A percentile compares a stretch with the other conserved stretches of the same genome.
phyloP scores from a whole-genome alignment of 2,113 vertebrate genomes.

The Elephas maximus region DNA sequence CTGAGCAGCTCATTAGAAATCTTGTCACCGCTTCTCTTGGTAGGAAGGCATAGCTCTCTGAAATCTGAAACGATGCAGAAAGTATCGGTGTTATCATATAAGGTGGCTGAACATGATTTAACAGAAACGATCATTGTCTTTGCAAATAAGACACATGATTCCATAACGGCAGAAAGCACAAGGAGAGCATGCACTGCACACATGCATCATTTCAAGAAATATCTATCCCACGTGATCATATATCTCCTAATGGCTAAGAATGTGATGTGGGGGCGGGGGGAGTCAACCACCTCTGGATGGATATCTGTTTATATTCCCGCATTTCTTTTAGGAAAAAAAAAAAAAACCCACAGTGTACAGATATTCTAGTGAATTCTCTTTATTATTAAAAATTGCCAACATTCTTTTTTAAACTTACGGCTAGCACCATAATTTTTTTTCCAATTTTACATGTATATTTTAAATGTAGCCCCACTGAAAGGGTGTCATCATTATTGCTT shows the following conservation, averaged over 20 bases:
- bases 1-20: slow-evolving; percentile 95
- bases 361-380: slow-evolving; percentile 39
- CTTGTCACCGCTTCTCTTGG: slow-evolving; percentile 94
- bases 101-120: slow-evolving; percentile 83
- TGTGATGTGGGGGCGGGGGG: not conserved
- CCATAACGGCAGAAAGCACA: slow-evolving; percentile 86
- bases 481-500: slow-evolving; percentile 51
- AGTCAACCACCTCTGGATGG: slow-evolving; percentile 61
- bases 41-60: slow-evolving; percentile 94
- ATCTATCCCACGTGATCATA: slow-evolving; percentile 79
- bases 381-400: not conserved
- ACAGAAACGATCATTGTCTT: slow-evolving; percentile 83
- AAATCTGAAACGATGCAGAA: slow-evolving; percentile 92
- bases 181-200: slow-evolving; percentile 85
- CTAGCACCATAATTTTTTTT: slow-evolving; percentile 30
- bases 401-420: slow-evolving; percentile 54
- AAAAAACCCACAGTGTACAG: slow-evolving; percentile 42
- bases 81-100: slow-evolving; percentile 83
- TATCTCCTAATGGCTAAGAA: slow-evolving; percentile 71
- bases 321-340: slow-evolving; percentile 70
- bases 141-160: slow-evolving; percentile 84
- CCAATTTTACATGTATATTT: slow-evolving; percentile 11
- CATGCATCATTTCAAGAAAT: slow-evolving; percentile 86
- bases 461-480: slow-evolving; percentile 36
- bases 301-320: slow-evolving; percentile 67